phyloP scores from a whole-genome alignment of 2,113 vertebrate genomes.

The Hymenochirus boettgeri region DNA sequence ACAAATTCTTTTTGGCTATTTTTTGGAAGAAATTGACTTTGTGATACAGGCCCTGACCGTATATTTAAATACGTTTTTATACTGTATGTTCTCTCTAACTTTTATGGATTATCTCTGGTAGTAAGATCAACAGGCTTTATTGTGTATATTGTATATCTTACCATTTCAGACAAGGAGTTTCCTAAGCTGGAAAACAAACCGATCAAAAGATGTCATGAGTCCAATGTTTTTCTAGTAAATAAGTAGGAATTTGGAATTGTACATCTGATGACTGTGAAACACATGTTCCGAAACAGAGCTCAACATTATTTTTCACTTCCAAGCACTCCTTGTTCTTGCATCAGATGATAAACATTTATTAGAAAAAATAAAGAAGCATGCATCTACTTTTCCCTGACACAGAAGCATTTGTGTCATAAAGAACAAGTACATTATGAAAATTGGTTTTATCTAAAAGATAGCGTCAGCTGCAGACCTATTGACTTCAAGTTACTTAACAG shows the following conservation, averaged over 20 bases:
- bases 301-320: slow-evolving; percentile 30
- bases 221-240: neutral
- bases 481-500: neutral
- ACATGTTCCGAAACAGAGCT: slow-evolving; percentile 34
- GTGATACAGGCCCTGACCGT: too few relatives aligned
- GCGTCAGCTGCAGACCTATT: neutral
- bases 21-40: too few relatives aligned
- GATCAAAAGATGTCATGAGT: slow-evolving; percentile 21
- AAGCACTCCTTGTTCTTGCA: slow-evolving; percentile 34
- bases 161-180: neutral
- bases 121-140: neutral
- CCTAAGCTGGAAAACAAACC: slow-evolving; percentile 10
- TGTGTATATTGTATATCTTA: neutral
- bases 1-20: too few relatives aligned
- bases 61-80: too few relatives aligned
- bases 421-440: neutral
- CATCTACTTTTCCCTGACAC: slow-evolving; percentile 16
- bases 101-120: neutral
- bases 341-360: slow-evolving; percentile 37
- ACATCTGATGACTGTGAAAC: slow-evolving; percentile 20
- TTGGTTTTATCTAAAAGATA: neutral
- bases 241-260: slow-evolving; percentile 16
- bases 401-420: neutral
- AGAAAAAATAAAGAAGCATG: slow-evolving; percentile 9
- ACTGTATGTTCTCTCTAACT: neutral